Evolutionary conservation across 2,888 invertebrate species (phyloP).

Genomic region (Noctua pronuba): DNA sequence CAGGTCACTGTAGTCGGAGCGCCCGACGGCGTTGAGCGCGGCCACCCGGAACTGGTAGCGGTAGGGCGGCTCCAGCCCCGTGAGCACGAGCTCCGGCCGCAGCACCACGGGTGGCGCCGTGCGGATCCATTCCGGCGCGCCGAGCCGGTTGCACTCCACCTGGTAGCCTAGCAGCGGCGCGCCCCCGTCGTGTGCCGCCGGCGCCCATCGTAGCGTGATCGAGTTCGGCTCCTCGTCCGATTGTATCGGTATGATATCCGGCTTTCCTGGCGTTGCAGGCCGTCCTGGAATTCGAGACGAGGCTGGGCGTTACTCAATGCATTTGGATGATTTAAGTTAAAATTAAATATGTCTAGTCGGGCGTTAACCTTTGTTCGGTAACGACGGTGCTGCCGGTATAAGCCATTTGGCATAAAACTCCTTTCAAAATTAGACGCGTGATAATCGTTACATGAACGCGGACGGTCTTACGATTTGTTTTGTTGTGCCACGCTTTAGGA

Average conservation of each 20-base stretch:
- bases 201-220: constrained; percentile 95
- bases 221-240: constrained; percentile 95
- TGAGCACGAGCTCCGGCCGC: constrained; percentile 94
- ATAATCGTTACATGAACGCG: constrained; percentile 88
- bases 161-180: constrained; percentile 95
- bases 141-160: constrained; percentile 92
- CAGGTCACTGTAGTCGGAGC: constrained; percentile 95
- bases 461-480: constrained; percentile 88
- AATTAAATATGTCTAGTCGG: constrained; percentile 64
- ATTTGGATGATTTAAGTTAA: constrained; percentile 50
- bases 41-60: constrained; percentile 97
- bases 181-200: constrained; percentile 96
- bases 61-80: constrained; percentile 96
- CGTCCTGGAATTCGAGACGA: constrained; percentile 90
- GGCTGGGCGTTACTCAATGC: constrained; percentile 56
- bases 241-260: constrained; percentile 93
- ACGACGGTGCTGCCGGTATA: constrained; percentile 69
- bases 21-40: constrained; percentile 97
- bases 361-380: constrained; percentile 71
- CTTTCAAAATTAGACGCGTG: constrained; percentile 87
- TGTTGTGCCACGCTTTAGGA: constrained; percentile 88
- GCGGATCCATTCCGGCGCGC: constrained; percentile 95
- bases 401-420: constrained; percentile 84
- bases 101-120: constrained; percentile 94
- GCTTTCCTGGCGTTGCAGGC: constrained; percentile 95